Evolutionary conservation across 2,113 vertebrate species (phyloP).

Genomic region (Gallinago undulata): DNA sequence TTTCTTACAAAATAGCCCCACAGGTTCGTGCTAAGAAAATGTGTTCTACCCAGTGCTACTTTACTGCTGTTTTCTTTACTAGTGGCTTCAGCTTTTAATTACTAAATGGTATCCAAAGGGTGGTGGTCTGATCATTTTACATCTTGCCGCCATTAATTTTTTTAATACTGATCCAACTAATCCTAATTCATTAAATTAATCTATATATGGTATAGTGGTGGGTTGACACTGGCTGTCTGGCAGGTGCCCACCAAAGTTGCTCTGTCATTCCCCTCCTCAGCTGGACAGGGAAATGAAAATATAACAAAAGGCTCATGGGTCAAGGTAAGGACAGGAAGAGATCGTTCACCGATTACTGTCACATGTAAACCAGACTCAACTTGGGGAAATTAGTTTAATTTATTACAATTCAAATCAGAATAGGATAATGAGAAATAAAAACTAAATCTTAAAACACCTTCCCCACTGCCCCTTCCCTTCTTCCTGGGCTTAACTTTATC

Average conservation of each 20-base stretch:
- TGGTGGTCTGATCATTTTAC: neutral
- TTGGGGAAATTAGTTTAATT: neutral
- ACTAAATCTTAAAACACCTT: neutral
- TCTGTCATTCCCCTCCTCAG: neutral
- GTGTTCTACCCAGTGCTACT: neutral
- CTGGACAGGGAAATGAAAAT: neutral
- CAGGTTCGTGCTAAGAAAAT: neutral
- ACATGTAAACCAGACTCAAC: neutral
- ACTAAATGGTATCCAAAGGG: neutral
- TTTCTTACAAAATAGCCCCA: neutral
- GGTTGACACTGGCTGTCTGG: neutral
- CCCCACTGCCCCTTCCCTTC: neutral
- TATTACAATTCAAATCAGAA: neutral
- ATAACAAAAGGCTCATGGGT: neutral
- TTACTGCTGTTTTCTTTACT: neutral
- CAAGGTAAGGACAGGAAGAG: neutral
- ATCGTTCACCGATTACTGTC: neutral
- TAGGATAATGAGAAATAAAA: neutral
- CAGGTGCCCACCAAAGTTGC: neutral
- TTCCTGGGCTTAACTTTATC: neutral
- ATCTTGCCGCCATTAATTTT: rapidly evolving
- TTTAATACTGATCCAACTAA: neutral
- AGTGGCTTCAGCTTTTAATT: neutral
- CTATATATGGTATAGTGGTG: neutral
- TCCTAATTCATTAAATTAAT: neutral